Evolutionary conservation across 1,140 invertebrate genomes (phyloP).

Genomic region (Helicoverpa armigera): DNA sequence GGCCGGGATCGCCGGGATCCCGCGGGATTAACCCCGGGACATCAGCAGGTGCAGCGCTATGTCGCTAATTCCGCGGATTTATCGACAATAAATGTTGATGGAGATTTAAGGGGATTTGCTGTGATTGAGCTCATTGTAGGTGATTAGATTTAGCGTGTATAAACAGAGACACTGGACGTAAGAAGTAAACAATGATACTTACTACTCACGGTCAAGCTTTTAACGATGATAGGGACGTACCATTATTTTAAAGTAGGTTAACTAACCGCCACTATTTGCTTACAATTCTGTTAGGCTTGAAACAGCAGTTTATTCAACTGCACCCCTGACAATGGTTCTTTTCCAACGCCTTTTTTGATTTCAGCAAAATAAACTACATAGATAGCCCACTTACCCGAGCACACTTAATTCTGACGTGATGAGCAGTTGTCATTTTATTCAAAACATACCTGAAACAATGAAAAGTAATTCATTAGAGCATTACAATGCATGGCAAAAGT

Average conservation of each 20-base stretch:
- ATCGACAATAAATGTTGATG: constrained; percentile 33
- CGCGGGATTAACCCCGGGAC: constrained; percentile 36
- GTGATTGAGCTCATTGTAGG: constrained; percentile 13
- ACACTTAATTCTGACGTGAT: not conserved
- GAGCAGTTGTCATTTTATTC: not conserved
- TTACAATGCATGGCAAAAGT: not conserved
- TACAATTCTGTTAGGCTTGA: too few relatives aligned
- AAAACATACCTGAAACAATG: constrained; percentile 25
- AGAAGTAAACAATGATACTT: too few relatives aligned
- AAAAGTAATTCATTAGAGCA: not conserved
- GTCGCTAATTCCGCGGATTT: constrained; percentile 48
- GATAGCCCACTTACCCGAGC: too few relatives aligned
- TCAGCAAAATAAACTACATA: too few relatives aligned
- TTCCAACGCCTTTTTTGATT: too few relatives aligned
- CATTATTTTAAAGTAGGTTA: too few relatives aligned
- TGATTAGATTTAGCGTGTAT: not conserved
- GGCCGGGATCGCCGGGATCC: constrained; percentile 44
- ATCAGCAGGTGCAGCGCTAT: constrained; percentile 50
- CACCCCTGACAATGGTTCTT: too few relatives aligned
- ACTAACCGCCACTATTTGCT: too few relatives aligned
- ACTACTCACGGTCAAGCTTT: too few relatives aligned
- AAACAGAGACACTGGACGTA: too few relatives aligned
- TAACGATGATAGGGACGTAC: too few relatives aligned
- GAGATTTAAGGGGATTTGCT: constrained; percentile 19
- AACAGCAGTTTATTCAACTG: too few relatives aligned